Percentiles rank a stretch among this genome's conserved stretches.
phyloP scores from a whole-genome alignment of 2,797 vertebrate species.

The Poeciliopsis presidionis region DNA sequence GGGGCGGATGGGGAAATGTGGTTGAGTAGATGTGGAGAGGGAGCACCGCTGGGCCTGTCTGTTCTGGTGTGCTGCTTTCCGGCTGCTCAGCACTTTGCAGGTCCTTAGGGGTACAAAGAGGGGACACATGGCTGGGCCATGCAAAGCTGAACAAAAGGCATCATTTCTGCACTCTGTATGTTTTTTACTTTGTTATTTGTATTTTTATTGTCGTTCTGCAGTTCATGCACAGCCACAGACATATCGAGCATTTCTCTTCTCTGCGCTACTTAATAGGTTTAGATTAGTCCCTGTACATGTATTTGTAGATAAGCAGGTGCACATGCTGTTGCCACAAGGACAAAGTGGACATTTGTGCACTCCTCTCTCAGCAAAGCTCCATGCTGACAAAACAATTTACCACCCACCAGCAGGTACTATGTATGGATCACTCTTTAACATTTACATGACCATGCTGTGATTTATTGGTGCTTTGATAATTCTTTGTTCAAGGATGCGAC shows the following conservation, averaged over 20 bases:
- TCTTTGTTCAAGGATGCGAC: slow-evolving; percentile 48
- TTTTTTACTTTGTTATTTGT: slow-evolving; percentile 33
- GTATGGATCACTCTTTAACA: slow-evolving; percentile 70
- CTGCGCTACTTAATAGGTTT: slow-evolving; percentile 18
- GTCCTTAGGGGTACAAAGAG: slow-evolving; percentile 61
- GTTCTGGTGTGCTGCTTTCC: slow-evolving; percentile 74
- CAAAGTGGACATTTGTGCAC: slow-evolving; percentile 68
- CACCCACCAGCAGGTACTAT: slow-evolving; percentile 60
- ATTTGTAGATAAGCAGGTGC: slow-evolving; percentile 65
- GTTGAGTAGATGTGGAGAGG: slow-evolving; percentile 54
- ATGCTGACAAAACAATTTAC: slow-evolving; percentile 74
- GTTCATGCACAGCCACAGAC: slow-evolving; percentile 40
- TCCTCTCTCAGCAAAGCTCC: slow-evolving; percentile 69
- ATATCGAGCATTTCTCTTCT: slow-evolving; percentile 40
- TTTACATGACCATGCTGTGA: slow-evolving; percentile 65
- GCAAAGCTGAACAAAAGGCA: slow-evolving; percentile 65
- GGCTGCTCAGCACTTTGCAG: slow-evolving; percentile 75
- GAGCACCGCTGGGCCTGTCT: slow-evolving; percentile 67
- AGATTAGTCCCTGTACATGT: slow-evolving; percentile 36
- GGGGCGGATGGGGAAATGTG: slow-evolving; percentile 28
- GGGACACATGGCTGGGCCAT: slow-evolving; percentile 61
- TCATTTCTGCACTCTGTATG: slow-evolving; percentile 60
- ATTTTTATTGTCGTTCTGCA: slow-evolving; percentile 23
- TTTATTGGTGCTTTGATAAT: slow-evolving; percentile 59
- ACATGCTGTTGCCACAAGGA: slow-evolving; percentile 68